Conservation (phyloP, 2,888 invertebrate species). For the Poecilobothrus nobilitatus region DNA sequence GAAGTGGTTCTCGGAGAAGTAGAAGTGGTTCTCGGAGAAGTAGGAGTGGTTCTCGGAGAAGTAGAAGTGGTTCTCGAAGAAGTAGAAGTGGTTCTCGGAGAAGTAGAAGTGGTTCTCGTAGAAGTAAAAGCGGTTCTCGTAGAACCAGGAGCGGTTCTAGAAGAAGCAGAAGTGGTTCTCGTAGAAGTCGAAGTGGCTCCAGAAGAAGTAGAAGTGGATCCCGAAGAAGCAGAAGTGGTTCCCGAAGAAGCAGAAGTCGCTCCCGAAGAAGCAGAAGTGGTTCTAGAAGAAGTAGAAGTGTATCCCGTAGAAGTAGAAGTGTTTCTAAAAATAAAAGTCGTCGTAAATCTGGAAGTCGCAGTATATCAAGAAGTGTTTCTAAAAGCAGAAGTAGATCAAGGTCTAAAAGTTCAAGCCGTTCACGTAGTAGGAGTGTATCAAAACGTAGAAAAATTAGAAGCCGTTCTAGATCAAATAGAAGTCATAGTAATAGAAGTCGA, state of each 20-base stretch:
- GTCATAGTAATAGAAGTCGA: slow-evolving; percentile 24
- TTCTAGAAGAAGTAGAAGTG: slow-evolving; percentile 26
- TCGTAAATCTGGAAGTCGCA: slow-evolving; percentile 32
- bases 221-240: slow-evolving; percentile 27
- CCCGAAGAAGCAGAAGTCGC: slow-evolving; percentile 27
- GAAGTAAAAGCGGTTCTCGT: slow-evolving; percentile 22
- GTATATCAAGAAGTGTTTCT: slow-evolving; percentile 29
- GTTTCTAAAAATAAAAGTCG: slow-evolving; percentile 20
- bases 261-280: slow-evolving; percentile 26
- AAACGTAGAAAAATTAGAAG: slow-evolving; percentile 25
- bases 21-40: slow-evolving; percentile 27
- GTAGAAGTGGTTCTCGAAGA: slow-evolving; percentile 30
- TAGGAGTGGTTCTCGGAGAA: slow-evolving; percentile 22
- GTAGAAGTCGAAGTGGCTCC: slow-evolving; percentile 24
- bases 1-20: slow-evolving; percentile 26
- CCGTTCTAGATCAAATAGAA: slow-evolving; percentile 28
- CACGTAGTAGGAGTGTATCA: slow-evolving; percentile 18
- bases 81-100: slow-evolving; percentile 27
- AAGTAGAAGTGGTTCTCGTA: slow-evolving; percentile 24
- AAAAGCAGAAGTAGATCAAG: slow-evolving; percentile 29
- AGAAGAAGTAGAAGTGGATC: slow-evolving; percentile 28
- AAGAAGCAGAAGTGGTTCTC: slow-evolving; percentile 16
- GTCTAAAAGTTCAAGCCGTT: slow-evolving; percentile 30
- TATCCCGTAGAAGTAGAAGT: slow-evolving; percentile 10
- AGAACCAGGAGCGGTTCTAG: slow-evolving; percentile 27